Evolutionary conservation across 1,140 invertebrate species (phyloP), one percentile per base, ranked within the genome.

Genomic region (Drosophila nannoptera): DNA sequence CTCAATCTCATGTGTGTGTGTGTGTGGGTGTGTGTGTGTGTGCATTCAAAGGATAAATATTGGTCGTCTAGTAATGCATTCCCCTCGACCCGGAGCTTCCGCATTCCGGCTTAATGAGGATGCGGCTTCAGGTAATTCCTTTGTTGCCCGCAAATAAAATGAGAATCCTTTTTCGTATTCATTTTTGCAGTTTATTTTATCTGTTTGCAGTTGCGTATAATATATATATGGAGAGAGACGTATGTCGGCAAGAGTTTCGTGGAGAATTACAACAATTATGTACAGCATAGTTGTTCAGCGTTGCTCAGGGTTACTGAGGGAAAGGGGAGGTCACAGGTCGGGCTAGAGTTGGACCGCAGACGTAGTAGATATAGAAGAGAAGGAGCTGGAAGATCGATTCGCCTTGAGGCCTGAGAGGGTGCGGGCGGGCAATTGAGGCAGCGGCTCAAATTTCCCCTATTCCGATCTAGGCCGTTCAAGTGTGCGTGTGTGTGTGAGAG

Each of bases 111-210:
- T 22, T 22, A 22, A 22, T 22, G 3, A 22, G 35, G 35, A 4
- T 1, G 8, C 14, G 11, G 7, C 14, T 16, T 45, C 4, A 36
- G 2, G 1, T 36, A 36, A 7, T 36, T 14, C 4, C 16, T 43
- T 43, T 2, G 5, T 6, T 3, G 7, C 6, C 5, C 12, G 1
- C 7, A 5, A 48, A 6, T 31, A 48, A 52, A 31, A 16, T 35
- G 0, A 7, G 12, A 16, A 22, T 64, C 46, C 74, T 64, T 72
- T 58, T 81, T 86, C 81, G 86, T 86, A 86, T 86, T 86, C 81
- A 75, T 86, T 84, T 86, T 86, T 77, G 81, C 81, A 86, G 81
- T 86, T 86, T 86, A 86, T 86, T 86, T 22, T 86, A 58, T 86
- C 81, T 86, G 81, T 86, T 86, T 86, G 81, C 81, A 86, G 74